A percentile compares a stretch with the other conserved stretches of the same genome.
These are phyloP conservation scores for Metacarcinus magister DNA, from an alignment of 2,888 invertebrate species.

Conservation along the genomic window DNA sequence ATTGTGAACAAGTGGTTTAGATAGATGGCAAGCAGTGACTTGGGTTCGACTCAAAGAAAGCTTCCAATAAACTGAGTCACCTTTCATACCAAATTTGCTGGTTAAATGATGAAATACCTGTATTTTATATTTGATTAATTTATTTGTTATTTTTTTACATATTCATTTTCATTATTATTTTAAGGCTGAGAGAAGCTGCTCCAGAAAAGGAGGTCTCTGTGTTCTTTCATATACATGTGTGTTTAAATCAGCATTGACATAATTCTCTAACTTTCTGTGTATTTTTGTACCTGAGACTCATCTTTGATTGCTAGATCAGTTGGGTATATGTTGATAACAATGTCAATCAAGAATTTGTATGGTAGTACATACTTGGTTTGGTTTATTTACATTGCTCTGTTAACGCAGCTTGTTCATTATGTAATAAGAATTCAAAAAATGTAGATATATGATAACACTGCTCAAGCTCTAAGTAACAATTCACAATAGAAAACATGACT, in stretches of 20 bases:
- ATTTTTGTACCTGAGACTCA: conserved; percentile 49
- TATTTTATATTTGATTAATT: background rate
- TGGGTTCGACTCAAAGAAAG: no score
- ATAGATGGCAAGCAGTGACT: no score
- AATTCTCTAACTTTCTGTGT: background rate
- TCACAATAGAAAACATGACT: background rate
- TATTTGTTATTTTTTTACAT: background rate
- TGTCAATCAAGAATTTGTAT: background rate
- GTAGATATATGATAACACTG: background rate
- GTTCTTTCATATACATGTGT: background rate
- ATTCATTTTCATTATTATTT: background rate
- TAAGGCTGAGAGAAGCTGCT: background rate
- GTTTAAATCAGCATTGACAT: background rate
- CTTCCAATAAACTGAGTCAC: no score
- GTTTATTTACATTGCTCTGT: background rate
- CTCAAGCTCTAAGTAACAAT: conserved; percentile 23
- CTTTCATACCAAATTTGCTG: no score
- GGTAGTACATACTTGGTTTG: background rate
- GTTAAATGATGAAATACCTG: no score
- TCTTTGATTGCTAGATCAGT: background rate
- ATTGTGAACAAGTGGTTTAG: no score
- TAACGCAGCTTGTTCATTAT: background rate
- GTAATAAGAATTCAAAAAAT: background rate
- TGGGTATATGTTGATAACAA: background rate
- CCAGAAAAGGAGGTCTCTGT: background rate